phyloP scores from a whole-genome alignment of 1,140 invertebrate species.

The Megathymus violae region DNA sequence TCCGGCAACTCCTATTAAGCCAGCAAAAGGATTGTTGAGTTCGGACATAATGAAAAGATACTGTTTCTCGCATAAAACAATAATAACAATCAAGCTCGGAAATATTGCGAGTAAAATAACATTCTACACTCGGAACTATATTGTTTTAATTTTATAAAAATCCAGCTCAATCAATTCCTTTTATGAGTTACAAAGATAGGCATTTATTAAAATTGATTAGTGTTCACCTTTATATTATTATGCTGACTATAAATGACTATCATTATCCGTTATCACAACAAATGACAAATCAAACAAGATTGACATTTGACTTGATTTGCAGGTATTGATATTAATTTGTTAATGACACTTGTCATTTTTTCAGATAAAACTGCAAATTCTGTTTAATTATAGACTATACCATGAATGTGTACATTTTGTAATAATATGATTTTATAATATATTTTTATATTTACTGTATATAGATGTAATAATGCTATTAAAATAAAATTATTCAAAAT shows the following conservation, averaged over 20 bases:
- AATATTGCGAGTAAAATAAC: slow-evolving; percentile 26
- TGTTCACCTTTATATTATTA: slow-evolving; percentile 33
- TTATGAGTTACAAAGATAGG: slow-evolving; percentile 11
- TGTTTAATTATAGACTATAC: no score
- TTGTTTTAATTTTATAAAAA: slow-evolving; percentile 6
- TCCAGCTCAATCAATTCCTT: slow-evolving; percentile 28
- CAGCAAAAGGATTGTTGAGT: slow-evolving; percentile 75
- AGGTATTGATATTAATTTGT: neutral
- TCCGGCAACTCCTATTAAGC: slow-evolving; percentile 64
- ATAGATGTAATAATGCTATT: no score
- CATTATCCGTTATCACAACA: slow-evolving; percentile 47
- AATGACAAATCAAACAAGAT: slow-evolving; percentile 46
- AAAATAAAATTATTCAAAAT: neutral
- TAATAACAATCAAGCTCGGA: slow-evolving; percentile 30
- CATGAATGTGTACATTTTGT: no score
- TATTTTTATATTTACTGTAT: no score
- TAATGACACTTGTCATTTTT: slow-evolving; percentile 30
- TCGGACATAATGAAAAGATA: slow-evolving; percentile 62
- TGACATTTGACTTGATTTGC: slow-evolving; percentile 7
- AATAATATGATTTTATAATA: slow-evolving; percentile 5
- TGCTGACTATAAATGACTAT: slow-evolving; percentile 42
- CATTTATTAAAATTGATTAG: slow-evolving; percentile 33
- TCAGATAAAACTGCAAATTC: no score
- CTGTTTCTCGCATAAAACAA: slow-evolving; percentile 30
- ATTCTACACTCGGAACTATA: slow-evolving; percentile 14